Conservation (phyloP, 2,888 invertebrate genomes). For the Microctonus hyperodae region DNA sequence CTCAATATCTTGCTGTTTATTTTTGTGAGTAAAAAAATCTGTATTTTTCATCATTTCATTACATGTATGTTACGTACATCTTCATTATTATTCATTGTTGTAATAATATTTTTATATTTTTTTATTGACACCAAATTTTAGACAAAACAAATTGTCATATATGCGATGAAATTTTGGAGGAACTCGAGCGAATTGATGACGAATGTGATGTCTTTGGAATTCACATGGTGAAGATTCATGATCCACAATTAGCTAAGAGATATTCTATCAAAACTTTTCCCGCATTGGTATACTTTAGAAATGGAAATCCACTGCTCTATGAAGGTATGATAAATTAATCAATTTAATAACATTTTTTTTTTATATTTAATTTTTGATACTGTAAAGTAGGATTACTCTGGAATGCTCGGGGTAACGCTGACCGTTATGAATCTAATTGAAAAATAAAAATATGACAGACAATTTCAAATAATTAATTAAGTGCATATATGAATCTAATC, state of each 20-base stretch:
- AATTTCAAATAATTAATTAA: neutral
- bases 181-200: slow-evolving; percentile 87
- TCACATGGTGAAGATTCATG: slow-evolving; percentile 92
- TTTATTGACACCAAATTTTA: slow-evolving; percentile 51
- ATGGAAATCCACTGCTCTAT: slow-evolving; percentile 70
- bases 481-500: neutral
- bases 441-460: neutral
- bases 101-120: slow-evolving; percentile 12
- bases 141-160: slow-evolving; percentile 92
- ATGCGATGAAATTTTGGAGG: slow-evolving; percentile 88
- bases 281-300: slow-evolving; percentile 89
- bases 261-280: slow-evolving; percentile 96
- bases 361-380: neutral
- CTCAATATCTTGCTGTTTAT: slow-evolving; percentile 91
- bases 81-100: neutral
- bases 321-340: slow-evolving; percentile 62
- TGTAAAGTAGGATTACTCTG: slow-evolving; percentile 19
- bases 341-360: neutral
- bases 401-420: slow-evolving; percentile 3
- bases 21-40: slow-evolving; percentile 73
- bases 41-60: neutral
- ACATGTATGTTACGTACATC: neutral
- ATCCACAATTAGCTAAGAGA: slow-evolving; percentile 87
- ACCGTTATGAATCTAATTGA: neutral
- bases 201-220: slow-evolving; percentile 93